Conservation (phyloP, 2,888 invertebrate species). For the Creontiades dilutus region DNA sequence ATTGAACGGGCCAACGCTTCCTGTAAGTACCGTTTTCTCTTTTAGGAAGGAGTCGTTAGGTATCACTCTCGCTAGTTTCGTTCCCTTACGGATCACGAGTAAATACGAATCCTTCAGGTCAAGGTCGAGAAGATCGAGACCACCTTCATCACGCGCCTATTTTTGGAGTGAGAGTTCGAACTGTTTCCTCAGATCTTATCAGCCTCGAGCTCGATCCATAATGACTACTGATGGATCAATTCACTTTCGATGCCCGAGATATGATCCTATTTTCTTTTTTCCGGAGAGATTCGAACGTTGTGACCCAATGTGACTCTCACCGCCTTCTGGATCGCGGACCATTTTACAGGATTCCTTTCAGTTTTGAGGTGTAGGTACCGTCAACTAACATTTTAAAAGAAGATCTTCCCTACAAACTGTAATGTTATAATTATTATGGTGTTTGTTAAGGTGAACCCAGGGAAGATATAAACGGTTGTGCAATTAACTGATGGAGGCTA, state of each 20-base stretch:
- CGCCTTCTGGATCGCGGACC: neutral
- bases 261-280: neutral
- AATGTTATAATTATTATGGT: no score
- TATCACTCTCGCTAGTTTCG: slow-evolving; percentile 17
- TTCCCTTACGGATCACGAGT: neutral
- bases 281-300: neutral
- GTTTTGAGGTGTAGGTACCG: neutral
- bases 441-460: no score
- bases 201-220: neutral
- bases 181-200: neutral
- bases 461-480: no score
- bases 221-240: neutral
- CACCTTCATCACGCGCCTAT: neutral
- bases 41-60: slow-evolving; percentile 23
- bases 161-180: slow-evolving; percentile 16
- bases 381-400: no score
- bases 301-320: neutral
- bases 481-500: no score
- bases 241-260: neutral
- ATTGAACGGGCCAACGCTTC: neutral
- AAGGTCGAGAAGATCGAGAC: neutral
- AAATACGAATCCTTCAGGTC: slow-evolving; percentile 19
- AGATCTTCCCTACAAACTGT: no score
- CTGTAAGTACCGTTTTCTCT: slow-evolving; percentile 15
- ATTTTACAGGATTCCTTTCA: neutral